Evolutionary conservation across 2,113 vertebrate genomes (phyloP).

Genomic region (Pseudorectes ferrugineus): DNA sequence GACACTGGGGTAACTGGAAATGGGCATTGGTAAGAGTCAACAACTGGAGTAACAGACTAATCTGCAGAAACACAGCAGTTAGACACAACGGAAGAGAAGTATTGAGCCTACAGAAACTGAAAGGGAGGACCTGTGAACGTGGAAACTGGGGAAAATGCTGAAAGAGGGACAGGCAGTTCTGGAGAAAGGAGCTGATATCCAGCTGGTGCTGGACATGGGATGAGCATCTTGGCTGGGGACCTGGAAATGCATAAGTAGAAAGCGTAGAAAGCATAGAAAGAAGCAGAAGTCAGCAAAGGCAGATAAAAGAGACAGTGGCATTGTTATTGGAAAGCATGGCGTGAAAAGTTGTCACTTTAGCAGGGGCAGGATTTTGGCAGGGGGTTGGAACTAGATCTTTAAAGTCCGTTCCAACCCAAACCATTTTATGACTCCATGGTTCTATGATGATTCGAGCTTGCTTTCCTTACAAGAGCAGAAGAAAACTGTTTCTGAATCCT

Average conservation of each 20-base stretch:
- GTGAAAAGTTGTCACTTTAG: accelerated
- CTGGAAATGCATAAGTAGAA: neutral
- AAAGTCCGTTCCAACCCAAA: neutral
- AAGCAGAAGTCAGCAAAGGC: neutral
- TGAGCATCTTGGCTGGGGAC: neutral
- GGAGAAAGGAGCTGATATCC: neutral
- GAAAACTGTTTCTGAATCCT: neutral
- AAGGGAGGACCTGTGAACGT: neutral
- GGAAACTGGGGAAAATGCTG: neutral
- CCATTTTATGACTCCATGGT: neutral
- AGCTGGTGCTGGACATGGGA: neutral
- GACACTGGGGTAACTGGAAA: neutral
- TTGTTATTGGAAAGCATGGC: neutral
- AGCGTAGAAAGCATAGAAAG: neutral
- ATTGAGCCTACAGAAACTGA: neutral
- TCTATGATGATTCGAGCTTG: neutral
- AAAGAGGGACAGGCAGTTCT: neutral
- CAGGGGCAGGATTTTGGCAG: neutral
- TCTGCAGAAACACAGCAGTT: neutral
- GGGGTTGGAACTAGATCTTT: accelerated
- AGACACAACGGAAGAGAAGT: neutral
- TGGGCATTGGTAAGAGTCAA: accelerated
- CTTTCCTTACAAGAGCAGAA: neutral
- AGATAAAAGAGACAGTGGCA: neutral
- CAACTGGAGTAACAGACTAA: neutral